phyloP scores from a whole-genome alignment of 2,113 vertebrate species.

The Amblyornis subalaris region DNA sequence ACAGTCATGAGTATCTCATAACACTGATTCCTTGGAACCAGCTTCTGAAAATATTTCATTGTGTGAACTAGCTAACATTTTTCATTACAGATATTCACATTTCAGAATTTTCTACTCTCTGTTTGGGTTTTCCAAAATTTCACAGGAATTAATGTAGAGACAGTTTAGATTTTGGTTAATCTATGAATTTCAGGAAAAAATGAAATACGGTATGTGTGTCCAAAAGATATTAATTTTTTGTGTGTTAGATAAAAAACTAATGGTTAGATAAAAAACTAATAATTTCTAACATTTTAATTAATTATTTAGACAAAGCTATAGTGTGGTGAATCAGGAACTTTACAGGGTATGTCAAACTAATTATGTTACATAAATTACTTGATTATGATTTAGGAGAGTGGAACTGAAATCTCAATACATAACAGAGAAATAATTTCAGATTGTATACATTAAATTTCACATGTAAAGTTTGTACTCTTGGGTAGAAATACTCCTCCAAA shows the following conservation, averaged over 20 bases:
- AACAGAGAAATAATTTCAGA: not conserved
- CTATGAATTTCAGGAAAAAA: not conserved
- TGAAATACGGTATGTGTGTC: rapidly evolving
- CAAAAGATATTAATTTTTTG: not conserved
- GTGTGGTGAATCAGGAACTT: not conserved
- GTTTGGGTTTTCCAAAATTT: not conserved
- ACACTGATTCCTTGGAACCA: rapidly evolving
- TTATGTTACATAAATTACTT: not conserved
- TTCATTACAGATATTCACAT: not conserved
- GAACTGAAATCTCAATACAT: not conserved
- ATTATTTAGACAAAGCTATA: not conserved
- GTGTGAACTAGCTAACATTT: not conserved
- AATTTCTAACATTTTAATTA: not conserved
- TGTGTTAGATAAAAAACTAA: not conserved
- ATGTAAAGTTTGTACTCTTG: not conserved
- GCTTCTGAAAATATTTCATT: not conserved
- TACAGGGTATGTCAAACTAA: not conserved
- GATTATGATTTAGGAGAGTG: not conserved
- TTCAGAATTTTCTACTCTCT: not conserved
- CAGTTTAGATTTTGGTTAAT: not conserved
- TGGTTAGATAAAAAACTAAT: not conserved
- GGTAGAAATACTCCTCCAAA: not conserved
- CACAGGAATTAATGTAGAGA: not conserved
- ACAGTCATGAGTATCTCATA: not conserved
- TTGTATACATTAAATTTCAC: not conserved